These are phyloP conservation scores for Ptyas mucosa DNA, from an alignment of 2,113 vertebrate genomes.

Conservation along the genomic window DNA sequence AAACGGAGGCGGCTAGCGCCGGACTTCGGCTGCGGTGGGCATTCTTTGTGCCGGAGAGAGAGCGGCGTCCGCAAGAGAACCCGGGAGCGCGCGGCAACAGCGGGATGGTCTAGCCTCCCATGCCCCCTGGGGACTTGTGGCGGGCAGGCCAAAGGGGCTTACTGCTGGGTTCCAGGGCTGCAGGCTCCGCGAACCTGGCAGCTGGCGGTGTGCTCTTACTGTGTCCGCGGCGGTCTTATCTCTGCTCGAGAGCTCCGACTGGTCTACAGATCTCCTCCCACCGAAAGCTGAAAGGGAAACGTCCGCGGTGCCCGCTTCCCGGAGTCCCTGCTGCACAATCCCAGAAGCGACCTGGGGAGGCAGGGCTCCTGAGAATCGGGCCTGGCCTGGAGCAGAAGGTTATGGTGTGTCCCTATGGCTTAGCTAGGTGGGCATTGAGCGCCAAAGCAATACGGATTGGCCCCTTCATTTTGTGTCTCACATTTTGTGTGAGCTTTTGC, in stretches of 20 bases:
- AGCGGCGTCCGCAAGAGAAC: not conserved
- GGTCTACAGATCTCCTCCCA: not conserved
- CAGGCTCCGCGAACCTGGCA: not conserved
- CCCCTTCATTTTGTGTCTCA: not conserved
- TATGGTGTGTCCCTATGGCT: not conserved
- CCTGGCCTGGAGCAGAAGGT: not conserved
- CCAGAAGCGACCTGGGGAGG: not conserved
- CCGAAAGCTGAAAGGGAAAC: not conserved
- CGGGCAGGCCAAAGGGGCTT: not conserved
- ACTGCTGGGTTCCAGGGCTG: not conserved
- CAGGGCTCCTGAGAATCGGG: not conserved
- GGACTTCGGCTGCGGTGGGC: not conserved
- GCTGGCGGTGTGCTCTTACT: not conserved
- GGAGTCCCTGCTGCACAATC: not conserved
- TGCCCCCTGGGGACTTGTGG: not conserved
- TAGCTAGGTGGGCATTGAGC: not conserved
- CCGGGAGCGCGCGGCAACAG: not conserved
- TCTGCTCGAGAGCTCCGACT: not conserved
- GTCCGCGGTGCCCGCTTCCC: not conserved
- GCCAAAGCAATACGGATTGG: not conserved
- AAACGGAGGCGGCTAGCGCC: not conserved
- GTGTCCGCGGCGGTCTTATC: not conserved
- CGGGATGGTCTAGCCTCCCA: not conserved
- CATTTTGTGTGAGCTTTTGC: no score
- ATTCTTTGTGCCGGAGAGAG: not conserved